phyloP scores from a whole-genome alignment of 1,140 invertebrate species.

The Apis dorsata region DNA sequence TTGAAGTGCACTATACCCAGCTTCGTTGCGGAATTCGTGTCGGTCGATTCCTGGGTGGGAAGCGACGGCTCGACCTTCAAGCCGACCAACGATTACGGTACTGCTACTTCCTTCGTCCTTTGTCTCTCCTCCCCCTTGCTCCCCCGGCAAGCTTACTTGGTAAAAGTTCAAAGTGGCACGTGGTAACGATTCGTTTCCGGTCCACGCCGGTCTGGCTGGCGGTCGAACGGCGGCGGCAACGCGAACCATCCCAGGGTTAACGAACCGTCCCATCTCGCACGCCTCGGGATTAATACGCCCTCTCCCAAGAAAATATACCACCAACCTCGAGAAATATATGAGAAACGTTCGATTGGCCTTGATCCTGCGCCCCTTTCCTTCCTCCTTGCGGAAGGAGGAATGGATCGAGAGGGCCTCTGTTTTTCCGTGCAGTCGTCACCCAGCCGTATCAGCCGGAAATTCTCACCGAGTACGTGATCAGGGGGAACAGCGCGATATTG shows the following conservation, averaged over 20 bases:
- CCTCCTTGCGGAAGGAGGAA: neutral
- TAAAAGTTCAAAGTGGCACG: slow-evolving; percentile 65
- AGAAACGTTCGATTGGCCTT: too few species aligned
- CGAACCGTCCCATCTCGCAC: slow-evolving; percentile 57
- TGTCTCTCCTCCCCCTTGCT: slow-evolving; percentile 2
- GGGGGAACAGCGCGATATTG: slow-evolving; percentile 92
- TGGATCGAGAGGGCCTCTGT: neutral
- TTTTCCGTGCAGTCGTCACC: slow-evolving; percentile 85
- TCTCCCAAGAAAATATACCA: slow-evolving; percentile 43
- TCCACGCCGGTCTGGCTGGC: slow-evolving; percentile 58
- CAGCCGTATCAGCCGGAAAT: slow-evolving; percentile 91
- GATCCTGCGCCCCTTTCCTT: too few species aligned
- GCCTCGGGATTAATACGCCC: slow-evolving; percentile 39
- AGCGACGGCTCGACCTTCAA: slow-evolving; percentile 87
- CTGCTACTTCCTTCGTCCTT: neutral
- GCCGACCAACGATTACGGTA: slow-evolving; percentile 81
- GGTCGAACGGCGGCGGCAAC: slow-evolving; percentile 61
- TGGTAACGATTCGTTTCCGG: slow-evolving; percentile 67
- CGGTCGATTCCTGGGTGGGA: slow-evolving; percentile 93
- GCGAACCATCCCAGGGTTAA: slow-evolving; percentile 50
- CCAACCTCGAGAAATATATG: neutral
- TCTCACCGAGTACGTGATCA: slow-evolving; percentile 92
- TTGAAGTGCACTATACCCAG: slow-evolving; percentile 95
- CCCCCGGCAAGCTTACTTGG: slow-evolving; percentile 27
- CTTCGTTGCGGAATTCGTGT: slow-evolving; percentile 94